Conservation (phyloP, 2,888 invertebrate species). For the Margaritifera margaritifera region DNA sequence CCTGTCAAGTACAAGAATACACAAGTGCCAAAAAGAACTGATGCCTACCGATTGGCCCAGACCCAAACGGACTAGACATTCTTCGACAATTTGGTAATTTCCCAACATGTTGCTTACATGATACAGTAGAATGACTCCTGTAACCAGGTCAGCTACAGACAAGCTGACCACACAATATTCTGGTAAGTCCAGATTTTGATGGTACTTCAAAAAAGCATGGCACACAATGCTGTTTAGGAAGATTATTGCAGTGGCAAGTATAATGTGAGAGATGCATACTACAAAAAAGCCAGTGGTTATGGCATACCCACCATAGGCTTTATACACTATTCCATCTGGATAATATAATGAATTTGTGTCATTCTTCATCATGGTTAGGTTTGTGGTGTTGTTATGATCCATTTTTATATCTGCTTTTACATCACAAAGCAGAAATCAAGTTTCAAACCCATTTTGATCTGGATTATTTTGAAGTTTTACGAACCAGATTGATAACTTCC, state of each 20-base stretch:
- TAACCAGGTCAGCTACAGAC: constrained; percentile 46
- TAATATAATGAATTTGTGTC: too few species aligned
- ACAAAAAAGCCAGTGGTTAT: too few species aligned
- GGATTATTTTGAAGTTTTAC: too few species aligned
- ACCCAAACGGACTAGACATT: constrained; percentile 46
- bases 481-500: too few species aligned
- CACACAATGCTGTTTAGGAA: constrained; percentile 38
- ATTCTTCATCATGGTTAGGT: too few species aligned
- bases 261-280: neutral
- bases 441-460: too few species aligned
- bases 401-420: too few species aligned
- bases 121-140: constrained; percentile 45
- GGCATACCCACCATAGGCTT: too few species aligned
- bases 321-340: too few species aligned
- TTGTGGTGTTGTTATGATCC: too few species aligned
- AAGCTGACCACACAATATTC: constrained; percentile 44
- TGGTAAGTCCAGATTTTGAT: constrained; percentile 17
- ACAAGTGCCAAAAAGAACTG: constrained; percentile 40
- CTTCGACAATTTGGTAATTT: constrained; percentile 45
- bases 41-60: constrained; percentile 31
- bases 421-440: too few species aligned
- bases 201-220: constrained; percentile 24
- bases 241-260: constrained; percentile 35
- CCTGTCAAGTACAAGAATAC: constrained; percentile 42
- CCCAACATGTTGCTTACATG: constrained; percentile 42